Conservation (phyloP, 1,140 invertebrate species). For the Aphaenogaster rudis region DNA sequence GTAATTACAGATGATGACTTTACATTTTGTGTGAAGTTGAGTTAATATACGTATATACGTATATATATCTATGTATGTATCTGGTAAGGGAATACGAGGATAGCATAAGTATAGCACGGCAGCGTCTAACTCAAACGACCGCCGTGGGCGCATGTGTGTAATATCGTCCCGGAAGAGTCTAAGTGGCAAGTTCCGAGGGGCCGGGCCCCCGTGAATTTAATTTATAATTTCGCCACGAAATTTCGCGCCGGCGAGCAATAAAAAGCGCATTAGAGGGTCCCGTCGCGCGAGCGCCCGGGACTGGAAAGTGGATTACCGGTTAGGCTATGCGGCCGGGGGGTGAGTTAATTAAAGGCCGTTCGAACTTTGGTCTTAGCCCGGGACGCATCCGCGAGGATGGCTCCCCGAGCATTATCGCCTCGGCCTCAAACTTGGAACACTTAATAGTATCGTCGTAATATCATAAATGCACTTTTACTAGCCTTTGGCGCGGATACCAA, state of each 20-base stretch:
- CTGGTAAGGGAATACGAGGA: neutral
- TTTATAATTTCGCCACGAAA: conserved; percentile 74
- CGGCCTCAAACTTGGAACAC: conserved; percentile 54
- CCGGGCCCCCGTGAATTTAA: conserved; percentile 62
- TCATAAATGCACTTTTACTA: conserved; percentile 63
- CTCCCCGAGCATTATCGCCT: conserved; percentile 56
- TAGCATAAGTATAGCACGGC: neutral
- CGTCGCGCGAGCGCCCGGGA: conserved; percentile 52
- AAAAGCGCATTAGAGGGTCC: conserved; percentile 73
- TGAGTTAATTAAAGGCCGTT: conserved; percentile 76
- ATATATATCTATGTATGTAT: neutral
- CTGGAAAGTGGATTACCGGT: conserved; percentile 73
- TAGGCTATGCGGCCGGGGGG: conserved; percentile 50
- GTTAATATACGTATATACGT: conserved; percentile 11
- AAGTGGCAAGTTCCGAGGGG: conserved; percentile 64
- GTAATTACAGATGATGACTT: neutral
- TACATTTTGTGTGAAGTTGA: neutral
- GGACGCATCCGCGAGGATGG: conserved; percentile 46
- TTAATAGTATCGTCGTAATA: conserved; percentile 63
- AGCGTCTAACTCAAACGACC: conserved; percentile 55
- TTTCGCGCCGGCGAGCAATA: conserved; percentile 67
- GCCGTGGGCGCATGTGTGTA: conserved; percentile 34
- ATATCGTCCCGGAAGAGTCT: conserved; percentile 55
- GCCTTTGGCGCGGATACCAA: conserved; percentile 14
- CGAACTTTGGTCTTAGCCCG: conserved; percentile 71